Evolutionary conservation across 37 sponge, comb jelly and placozoan genomes (phyloP).

Genomic region (Halichondria panicea): DNA sequence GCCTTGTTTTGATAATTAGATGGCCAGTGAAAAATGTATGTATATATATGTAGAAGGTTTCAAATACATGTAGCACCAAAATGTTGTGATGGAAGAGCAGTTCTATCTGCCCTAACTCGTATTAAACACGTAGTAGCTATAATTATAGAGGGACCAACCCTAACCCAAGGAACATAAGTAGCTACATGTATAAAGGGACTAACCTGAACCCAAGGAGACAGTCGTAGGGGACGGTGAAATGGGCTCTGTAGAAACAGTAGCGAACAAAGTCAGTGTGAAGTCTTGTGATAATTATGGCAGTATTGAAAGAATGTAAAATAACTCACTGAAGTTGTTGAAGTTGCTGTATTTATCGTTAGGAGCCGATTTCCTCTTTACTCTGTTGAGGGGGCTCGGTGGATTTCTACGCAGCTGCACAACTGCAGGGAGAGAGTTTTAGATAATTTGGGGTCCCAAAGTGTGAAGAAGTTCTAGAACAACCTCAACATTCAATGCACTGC

Average conservation of each 20-base stretch:
- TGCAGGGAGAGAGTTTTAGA: neutral
- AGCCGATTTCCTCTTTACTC: slow-evolving; percentile 38
- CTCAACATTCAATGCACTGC: no score
- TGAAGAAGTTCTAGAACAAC: no score
- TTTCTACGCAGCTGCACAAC: slow-evolving; percentile 54
- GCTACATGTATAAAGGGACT: neutral
- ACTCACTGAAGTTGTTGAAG: neutral
- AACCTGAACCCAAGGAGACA: slow-evolving; percentile 58
- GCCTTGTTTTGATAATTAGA: no score
- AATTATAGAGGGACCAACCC: neutral
- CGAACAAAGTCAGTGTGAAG: neutral
- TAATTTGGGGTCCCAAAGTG: no score
- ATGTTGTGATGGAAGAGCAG: neutral
- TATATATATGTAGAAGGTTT: no score
- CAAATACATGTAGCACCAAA: no score
- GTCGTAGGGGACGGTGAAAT: slow-evolving; percentile 57
- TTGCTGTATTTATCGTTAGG: slow-evolving; percentile 20
- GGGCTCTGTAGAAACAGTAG: neutral
- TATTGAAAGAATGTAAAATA: neutral
- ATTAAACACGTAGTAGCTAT: neutral
- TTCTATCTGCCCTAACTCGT: neutral
- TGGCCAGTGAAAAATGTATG: no score
- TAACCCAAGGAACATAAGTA: neutral
- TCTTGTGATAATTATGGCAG: neutral
- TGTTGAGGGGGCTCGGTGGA: slow-evolving; percentile 54